Conservation (phyloP, 2,113 vertebrate species). For the Hemiscyllium ocellatum region DNA sequence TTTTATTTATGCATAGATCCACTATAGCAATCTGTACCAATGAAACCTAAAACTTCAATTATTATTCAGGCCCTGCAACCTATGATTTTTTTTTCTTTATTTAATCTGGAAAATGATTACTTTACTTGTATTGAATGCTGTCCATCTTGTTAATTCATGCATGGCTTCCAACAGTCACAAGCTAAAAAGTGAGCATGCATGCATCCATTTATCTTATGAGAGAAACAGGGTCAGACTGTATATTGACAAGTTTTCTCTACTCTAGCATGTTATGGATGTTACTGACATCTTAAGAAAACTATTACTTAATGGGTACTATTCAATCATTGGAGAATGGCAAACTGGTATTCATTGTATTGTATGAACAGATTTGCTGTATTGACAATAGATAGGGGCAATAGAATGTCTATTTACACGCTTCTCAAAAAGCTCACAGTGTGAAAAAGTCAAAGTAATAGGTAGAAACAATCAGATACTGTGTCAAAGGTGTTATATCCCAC, state of each 20-base stretch:
- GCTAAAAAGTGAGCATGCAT: neutral
- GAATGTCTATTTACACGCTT: neutral
- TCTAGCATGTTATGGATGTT: neutral
- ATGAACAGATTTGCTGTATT: neutral
- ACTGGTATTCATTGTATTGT: neutral
- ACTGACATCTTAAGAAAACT: neutral
- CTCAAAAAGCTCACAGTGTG: neutral
- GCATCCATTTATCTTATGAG: neutral
- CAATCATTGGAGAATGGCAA: neutral
- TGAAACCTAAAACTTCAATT: neutral
- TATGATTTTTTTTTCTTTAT: neutral
- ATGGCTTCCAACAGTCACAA: neutral
- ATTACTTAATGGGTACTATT: constrained; percentile 22
- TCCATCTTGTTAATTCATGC: neutral
- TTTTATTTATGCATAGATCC: neutral
- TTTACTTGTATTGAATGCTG: neutral
- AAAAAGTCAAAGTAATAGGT: neutral
- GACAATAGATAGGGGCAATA: neutral
- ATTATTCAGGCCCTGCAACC: neutral
- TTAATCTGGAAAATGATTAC: neutral
- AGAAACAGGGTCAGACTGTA: neutral
- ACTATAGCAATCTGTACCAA: neutral
- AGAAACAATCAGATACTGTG: neutral
- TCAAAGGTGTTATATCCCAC: neutral
- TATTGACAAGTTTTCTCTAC: neutral